phyloP scores from a whole-genome alignment of 2,888 invertebrate genomes.

The Megalurothrips usitatus region DNA sequence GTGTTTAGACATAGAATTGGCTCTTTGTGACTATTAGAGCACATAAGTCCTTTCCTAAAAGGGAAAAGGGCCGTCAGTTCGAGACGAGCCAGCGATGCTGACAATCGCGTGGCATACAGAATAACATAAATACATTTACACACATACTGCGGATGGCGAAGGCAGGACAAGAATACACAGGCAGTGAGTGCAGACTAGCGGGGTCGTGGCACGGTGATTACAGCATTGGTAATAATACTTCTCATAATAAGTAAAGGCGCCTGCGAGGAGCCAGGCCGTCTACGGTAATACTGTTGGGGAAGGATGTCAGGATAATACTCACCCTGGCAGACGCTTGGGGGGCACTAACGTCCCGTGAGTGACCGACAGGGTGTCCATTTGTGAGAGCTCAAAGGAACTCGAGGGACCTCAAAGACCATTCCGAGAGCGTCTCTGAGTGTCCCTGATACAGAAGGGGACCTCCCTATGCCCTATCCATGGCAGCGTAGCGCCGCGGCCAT shows the following conservation, averaged over 20 bases:
- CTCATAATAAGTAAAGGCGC: not conserved
- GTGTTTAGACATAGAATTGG: conserved; percentile 6
- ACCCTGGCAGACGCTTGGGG: too few species aligned
- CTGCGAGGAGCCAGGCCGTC: not conserved
- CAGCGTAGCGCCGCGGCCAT: not conserved
- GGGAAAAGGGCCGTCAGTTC: not conserved
- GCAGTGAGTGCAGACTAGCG: conserved; percentile 12
- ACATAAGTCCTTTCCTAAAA: not conserved
- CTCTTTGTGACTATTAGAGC: conserved; percentile 5
- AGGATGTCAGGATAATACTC: not conserved
- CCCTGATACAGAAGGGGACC: not conserved
- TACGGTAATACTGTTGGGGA: conserved; percentile 17
- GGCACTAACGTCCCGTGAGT: too few species aligned
- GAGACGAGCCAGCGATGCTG: too few species aligned
- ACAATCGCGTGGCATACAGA: too few species aligned
- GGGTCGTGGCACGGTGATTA: not conserved
- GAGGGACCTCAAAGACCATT: too few species aligned
- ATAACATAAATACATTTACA: not conserved
- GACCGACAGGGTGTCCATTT: too few species aligned
- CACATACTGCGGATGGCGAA: too few species aligned
- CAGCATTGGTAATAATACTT: not conserved
- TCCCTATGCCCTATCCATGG: not conserved
- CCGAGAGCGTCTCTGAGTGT: too few species aligned
- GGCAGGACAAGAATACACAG: too few species aligned
- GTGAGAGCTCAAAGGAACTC: too few species aligned